A percentile compares a stretch with the other conserved stretches of the same genome.
phyloP scores from a whole-genome alignment of 2,888 invertebrate genomes.

The Encarsia formosa region DNA sequence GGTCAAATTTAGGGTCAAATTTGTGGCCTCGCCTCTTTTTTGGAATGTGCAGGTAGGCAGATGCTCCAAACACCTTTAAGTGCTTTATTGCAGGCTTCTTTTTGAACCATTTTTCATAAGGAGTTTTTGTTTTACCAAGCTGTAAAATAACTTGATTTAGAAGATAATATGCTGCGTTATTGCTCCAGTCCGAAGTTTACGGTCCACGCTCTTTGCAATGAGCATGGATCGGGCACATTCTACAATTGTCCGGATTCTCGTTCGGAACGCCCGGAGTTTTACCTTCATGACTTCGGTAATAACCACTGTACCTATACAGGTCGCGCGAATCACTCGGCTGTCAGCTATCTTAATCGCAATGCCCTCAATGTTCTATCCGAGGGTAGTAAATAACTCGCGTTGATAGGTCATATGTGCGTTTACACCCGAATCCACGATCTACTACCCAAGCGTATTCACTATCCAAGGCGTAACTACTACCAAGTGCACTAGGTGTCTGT shows the following conservation, averaged over 20 bases:
- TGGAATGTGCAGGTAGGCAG: conserved; percentile 18
- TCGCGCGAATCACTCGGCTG: background rate
- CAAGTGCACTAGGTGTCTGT: no score
- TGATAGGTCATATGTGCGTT: background rate
- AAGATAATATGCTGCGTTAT: conserved; percentile 26
- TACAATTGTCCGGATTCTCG: conserved; percentile 4
- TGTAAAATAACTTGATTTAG: conserved; percentile 17
- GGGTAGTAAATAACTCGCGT: background rate
- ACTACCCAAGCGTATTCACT: no score
- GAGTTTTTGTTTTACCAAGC: conserved; percentile 12
- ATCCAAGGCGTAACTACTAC: no score
- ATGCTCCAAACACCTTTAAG: conserved; percentile 32
- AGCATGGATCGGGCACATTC: conserved; percentile 15
- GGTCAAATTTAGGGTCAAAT: conserved; percentile 4
- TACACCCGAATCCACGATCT: background rate
- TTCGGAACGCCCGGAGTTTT: conserved; percentile 7
- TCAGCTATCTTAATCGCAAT: background rate
- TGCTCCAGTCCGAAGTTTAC: conserved; percentile 37
- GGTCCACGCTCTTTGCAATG: background rate
- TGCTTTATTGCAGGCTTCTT: conserved; percentile 28
- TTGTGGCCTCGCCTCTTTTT: conserved; percentile 13
- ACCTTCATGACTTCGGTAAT: background rate
- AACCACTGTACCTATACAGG: background rate
- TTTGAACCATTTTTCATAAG: conserved; percentile 23
- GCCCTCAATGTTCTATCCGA: background rate